A percentile compares a stretch with the other conserved stretches of the same genome.
Conservation (phyloP, 2,113 vertebrate species). For the Odontesthes bonariensis region DNA sequence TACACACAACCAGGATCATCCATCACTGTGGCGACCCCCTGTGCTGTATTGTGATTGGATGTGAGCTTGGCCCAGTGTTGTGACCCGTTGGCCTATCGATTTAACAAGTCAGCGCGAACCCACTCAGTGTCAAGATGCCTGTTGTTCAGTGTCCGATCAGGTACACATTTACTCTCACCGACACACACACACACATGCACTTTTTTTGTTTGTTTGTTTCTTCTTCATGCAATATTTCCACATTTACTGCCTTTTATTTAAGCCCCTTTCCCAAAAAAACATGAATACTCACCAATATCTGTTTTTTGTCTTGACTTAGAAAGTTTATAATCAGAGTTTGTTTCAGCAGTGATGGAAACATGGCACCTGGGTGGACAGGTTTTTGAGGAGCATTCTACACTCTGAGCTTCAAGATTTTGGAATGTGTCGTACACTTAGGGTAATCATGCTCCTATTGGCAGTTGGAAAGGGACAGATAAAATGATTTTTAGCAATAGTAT, state of each 20-base stretch:
- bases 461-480: too few species aligned
- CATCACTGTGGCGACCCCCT: slow-evolving; percentile 61
- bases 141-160: slow-evolving; percentile 55
- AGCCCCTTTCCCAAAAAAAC: background rate
- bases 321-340: background rate
- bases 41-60: slow-evolving; percentile 66
- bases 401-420: too few species aligned
- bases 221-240: too few species aligned
- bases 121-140: slow-evolving; percentile 58
- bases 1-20: slow-evolving; percentile 55
- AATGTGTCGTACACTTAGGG: too few species aligned
- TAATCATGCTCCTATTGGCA: too few species aligned
- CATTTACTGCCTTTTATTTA: background rate
- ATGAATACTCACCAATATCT: background rate
- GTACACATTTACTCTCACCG: slow-evolving; percentile 43
- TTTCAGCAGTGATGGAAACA: background rate
- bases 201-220: too few species aligned
- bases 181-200: slow-evolving; percentile 20
- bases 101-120: slow-evolving; percentile 53
- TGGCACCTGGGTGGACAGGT: background rate
- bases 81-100: slow-evolving; percentile 75
- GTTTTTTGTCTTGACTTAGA: background rate
- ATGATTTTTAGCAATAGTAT: background rate
- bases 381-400: too few species aligned
- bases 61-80: slow-evolving; percentile 64